Conservation (phyloP, 2,113 vertebrate genomes). For the Oncorhynchus keta region DNA sequence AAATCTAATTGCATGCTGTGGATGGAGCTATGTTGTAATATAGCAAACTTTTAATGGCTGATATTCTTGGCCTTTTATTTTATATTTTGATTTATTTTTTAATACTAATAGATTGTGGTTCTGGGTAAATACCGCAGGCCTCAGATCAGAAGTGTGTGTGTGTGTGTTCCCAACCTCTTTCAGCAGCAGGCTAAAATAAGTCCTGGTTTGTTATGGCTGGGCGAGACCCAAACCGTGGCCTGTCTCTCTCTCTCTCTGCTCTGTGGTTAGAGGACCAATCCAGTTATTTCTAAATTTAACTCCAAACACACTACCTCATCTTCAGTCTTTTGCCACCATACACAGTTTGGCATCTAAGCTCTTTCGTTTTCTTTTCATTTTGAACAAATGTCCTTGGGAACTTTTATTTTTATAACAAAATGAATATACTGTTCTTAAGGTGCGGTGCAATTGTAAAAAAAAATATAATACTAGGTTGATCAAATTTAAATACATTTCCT, state of each 20-base stretch:
- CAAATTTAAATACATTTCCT: background rate
- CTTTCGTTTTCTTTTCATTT: slow-evolving; percentile 45
- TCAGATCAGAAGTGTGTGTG: slow-evolving; percentile 46
- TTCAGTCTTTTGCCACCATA: slow-evolving; percentile 39
- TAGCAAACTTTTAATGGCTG: slow-evolving; percentile 48
- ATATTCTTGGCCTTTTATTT: slow-evolving; percentile 61
- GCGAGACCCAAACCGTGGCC: slow-evolving; percentile 64
- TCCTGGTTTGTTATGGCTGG: slow-evolving; percentile 68
- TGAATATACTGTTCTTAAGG: no score
- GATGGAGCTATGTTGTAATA: slow-evolving; percentile 40
- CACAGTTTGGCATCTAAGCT: slow-evolving; percentile 44
- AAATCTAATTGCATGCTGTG: slow-evolving; percentile 59
- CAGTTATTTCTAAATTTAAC: slow-evolving; percentile 67
- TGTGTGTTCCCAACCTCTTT: slow-evolving; percentile 49
- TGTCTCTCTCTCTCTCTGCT: slow-evolving; percentile 56
- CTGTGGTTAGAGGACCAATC: slow-evolving; percentile 63
- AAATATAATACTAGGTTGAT: background rate
- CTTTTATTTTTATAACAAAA: no score
- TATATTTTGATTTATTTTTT: slow-evolving; percentile 69
- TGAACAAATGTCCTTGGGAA: slow-evolving; percentile 14
- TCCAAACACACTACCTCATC: slow-evolving; percentile 66
- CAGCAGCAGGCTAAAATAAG: slow-evolving; percentile 69
- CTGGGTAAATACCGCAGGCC: slow-evolving; percentile 52
- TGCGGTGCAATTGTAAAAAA: background rate
- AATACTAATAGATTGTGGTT: slow-evolving; percentile 70